Evolutionary conservation across 1,140 invertebrate species (phyloP).

Genomic region (Pissodes strobi): DNA sequence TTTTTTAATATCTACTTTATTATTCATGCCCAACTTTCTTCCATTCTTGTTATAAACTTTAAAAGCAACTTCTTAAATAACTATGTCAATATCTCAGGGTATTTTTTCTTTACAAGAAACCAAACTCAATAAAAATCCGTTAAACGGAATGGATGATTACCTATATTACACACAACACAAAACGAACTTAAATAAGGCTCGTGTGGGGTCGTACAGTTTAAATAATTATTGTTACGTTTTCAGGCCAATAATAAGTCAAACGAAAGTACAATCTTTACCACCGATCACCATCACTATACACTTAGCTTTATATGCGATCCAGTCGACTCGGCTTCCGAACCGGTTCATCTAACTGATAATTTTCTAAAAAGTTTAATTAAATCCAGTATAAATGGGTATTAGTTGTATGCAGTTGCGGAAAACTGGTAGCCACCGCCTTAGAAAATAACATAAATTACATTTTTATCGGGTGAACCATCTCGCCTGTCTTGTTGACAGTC

Average conservation of each 20-base stretch:
- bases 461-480: not conserved
- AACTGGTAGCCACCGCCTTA: conserved; percentile 13
- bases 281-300: not conserved
- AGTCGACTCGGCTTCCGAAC: not conserved
- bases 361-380: conserved; percentile 20
- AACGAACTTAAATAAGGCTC: too few relatives aligned
- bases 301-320: conserved; percentile 1
- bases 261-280: conserved; percentile 1
- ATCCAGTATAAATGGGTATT: conserved; percentile 10
- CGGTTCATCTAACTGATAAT: conserved; percentile 18
- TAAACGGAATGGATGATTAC: too few relatives aligned
- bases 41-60: too few relatives aligned
- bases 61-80: too few relatives aligned
- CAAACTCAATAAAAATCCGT: too few relatives aligned
- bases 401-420: conserved; percentile 12
- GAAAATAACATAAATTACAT: conserved; percentile 15
- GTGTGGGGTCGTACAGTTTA: conserved; percentile 18
- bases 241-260: conserved; percentile 11
- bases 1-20: too few relatives aligned
- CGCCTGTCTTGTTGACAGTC: conserved; percentile 3
- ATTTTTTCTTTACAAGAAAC: too few relatives aligned
- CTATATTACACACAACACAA: too few relatives aligned
- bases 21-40: too few relatives aligned
- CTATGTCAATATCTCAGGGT: too few relatives aligned
- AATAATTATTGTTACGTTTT: conserved; percentile 1